Base-by-base conservation (phyloP, 1,140 invertebrate genomes). In the Neuroterus valhalla region DNA sequence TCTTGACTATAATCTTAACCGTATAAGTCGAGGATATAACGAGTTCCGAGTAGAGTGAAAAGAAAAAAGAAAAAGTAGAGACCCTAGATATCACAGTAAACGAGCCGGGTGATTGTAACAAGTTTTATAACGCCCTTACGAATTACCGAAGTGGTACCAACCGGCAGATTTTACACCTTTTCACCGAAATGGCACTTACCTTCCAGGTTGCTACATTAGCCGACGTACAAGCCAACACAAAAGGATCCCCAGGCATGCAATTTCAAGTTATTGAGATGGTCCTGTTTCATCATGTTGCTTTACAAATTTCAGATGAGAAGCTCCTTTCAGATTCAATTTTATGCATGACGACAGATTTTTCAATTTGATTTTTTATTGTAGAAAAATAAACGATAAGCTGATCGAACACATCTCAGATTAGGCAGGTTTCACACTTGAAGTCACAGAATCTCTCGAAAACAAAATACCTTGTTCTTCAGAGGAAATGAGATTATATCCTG, bases 111-210 rank as follows among this genome's bases (percentile, higher is more conserved):
- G 55, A 62, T 62, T 62, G 55, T 62, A 62, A 23, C 55, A 62
- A 62, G 23, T 62, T 55, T 55, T 55, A 55, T 55, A 55, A 26
- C 52, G 26, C 52, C 52, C 55, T 62, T 62, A 31, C n/a, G 55
- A 62, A 62, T 62, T 62, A 62, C 15, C 55, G 31, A 62, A 62
- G 31, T 62, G 55, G 12, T 62, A 31, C 23, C 55, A 62, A 62
- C 26, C 55, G 26, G 55, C 55, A 38, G 55, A 23, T 62, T 62
- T 62, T 62, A 62, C 55, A 26, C 55, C 23, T 62, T 62, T 62
- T 62, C 55, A 62, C 55, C 55, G 55, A 62, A 62, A 62, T 31
- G 23, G 55, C 55, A 62, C 55, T 62, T 62, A 62, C 55, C 55
- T 62, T 62, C 23, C 23, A 26, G 55, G 55, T 62, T 62, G 55